These are phyloP conservation scores for Porites australiensis DNA, from an alignment of 64 coral and sea anemone genomes.

Conservation along the genomic window DNA sequence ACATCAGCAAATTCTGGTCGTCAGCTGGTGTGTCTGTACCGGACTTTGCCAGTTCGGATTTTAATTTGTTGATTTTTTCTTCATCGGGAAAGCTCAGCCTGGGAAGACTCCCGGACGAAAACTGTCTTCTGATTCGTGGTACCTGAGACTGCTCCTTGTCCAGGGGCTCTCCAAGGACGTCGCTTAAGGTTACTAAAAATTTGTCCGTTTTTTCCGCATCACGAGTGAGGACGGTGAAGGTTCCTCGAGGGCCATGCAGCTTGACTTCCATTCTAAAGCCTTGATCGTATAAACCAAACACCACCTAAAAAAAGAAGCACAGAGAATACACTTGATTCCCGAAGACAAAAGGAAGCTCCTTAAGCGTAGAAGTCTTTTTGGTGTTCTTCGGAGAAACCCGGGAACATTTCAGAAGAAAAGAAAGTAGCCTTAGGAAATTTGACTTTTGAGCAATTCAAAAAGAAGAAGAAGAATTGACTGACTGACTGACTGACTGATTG, in stretches of 20 bases:
- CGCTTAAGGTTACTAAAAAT: constrained; percentile 79
- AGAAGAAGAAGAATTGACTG: too few species aligned
- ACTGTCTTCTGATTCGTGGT: constrained; percentile 70
- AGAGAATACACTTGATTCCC: too few species aligned
- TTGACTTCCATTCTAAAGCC: constrained; percentile 93
- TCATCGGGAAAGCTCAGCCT: constrained; percentile 78
- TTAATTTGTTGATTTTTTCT: constrained; percentile 72
- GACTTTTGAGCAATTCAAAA: too few species aligned
- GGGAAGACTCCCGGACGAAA: constrained; percentile 28
- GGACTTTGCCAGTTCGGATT: constrained; percentile 61
- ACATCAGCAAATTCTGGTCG: constrained; percentile 84
- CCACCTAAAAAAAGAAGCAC: constrained; percentile 21
- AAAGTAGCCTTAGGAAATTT: too few species aligned
- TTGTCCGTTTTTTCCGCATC: constrained; percentile 84
- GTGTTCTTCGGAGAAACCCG: too few species aligned
- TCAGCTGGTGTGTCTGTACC: constrained; percentile 2
- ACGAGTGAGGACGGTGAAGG: constrained; percentile 91
- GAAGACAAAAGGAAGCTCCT: too few species aligned
- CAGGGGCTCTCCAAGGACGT: constrained; percentile 64
- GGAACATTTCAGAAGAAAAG: too few species aligned
- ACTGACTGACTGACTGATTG: too few species aligned
- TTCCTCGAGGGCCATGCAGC: constrained; percentile 80
- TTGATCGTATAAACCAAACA: constrained; percentile 91
- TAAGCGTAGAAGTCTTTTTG: too few species aligned
- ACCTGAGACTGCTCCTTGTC: constrained; percentile 33